Base-by-base conservation (phyloP, 2,113 vertebrate genomes). In the Neopipo cinnamomea region DNA sequence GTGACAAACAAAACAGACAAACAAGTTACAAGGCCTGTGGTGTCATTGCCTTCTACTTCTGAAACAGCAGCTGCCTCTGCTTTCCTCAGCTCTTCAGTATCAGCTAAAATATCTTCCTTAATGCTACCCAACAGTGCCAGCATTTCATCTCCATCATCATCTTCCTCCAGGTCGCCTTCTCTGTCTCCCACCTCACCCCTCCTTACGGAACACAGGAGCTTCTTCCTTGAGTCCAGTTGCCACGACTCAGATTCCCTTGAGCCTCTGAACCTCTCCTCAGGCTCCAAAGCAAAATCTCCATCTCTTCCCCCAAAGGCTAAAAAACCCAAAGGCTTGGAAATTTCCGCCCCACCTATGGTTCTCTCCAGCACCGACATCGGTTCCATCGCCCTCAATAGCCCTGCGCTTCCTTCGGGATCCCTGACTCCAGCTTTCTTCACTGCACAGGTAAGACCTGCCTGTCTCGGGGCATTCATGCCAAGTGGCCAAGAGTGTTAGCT, bases 321-420 rank as follows among this genome's bases (percentile, higher is more conserved):
- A 98, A 99, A 99, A 96, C 99, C 99, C 98, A 99, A 99, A 98
- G 98, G 98, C 95, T 97, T 99, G 97, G 99, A 99, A 97, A 99
- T 99, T 97, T 98, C 98, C 0, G 97, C 98, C 8, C 98, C 99
- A 5, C 99, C 99, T 59, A 98, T 99, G 97, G 97, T 99, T 81
- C 98, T 99, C 8, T 98, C 99, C 11, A 98, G 98, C 95, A 98
- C 98, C 4, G 99, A 99, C 94, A 98, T 99, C 0, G 98, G 99
- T 97, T 99, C 99, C 92, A 99, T 99, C 12, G 99, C 99, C 84
- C 99, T 99, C 93, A 99, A 99, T 97, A 99, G 99, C 95, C 99
- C 99, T 0, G 99, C 99, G 0, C 98, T 99, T 84, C 99, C 99
- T 17, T 99, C 99, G 0, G 99, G 99, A 58, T 99, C 99, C 83